Conservation (phyloP, 2,797 vertebrate species). For the Holocentrus rufus region DNA sequence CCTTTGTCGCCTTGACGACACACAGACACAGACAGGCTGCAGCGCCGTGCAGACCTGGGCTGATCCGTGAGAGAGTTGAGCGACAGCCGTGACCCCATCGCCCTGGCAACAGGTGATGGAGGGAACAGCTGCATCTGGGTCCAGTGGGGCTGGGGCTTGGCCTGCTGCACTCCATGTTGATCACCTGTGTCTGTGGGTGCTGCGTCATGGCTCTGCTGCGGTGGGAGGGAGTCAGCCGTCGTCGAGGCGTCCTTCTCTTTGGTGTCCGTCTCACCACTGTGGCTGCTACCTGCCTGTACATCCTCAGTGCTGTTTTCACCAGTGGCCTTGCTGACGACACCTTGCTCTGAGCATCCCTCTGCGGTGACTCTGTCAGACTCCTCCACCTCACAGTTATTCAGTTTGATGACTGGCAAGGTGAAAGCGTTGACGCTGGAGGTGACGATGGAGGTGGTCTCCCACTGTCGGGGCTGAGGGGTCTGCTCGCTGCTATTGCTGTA, state of each 20-base stretch:
- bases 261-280: constrained; percentile 32
- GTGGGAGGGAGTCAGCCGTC: constrained; percentile 25
- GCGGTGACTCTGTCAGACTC: constrained; percentile 65
- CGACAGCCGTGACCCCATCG: constrained; percentile 79
- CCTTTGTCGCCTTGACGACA: constrained; percentile 76
- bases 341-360: constrained; percentile 54
- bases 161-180: constrained; percentile 40
- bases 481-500: constrained; percentile 78
- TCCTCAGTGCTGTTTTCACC: constrained; percentile 42
- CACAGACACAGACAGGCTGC: constrained; percentile 72
- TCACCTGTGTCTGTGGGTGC: constrained; percentile 27
- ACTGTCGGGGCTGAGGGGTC: constrained; percentile 75
- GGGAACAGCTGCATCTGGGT: constrained; percentile 72
- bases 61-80: constrained; percentile 81
- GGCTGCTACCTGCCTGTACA: constrained; percentile 44
- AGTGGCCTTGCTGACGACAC: constrained; percentile 57
- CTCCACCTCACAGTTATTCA: constrained; percentile 86
- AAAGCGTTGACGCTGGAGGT: constrained; percentile 92
- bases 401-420: constrained; percentile 89
- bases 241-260: constrained; percentile 59
- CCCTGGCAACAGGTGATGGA: constrained; percentile 72
- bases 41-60: constrained; percentile 74
- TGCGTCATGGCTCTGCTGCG: constrained; percentile 55
- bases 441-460: constrained; percentile 89
- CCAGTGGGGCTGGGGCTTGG: constrained; percentile 44